A percentile compares a stretch with the other conserved stretches of the same genome.
Conservation (phyloP, 2,888 invertebrate species). For the Platerodrilus igneus region DNA sequence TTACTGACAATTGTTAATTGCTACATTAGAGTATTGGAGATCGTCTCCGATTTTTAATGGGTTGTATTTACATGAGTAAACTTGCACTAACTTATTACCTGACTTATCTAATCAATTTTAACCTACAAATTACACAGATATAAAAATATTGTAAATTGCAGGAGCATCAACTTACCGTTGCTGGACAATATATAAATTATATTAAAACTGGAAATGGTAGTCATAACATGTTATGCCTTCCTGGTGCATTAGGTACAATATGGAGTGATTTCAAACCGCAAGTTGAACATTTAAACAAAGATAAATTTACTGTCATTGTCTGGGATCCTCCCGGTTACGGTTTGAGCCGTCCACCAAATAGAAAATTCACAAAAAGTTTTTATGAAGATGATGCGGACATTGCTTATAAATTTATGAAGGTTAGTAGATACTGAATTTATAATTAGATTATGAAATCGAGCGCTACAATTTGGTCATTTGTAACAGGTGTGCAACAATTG, state of each 20-base stretch:
- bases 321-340: constrained; percentile 91
- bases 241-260: constrained; percentile 76
- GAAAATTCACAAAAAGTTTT: constrained; percentile 67
- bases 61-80: no score
- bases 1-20: no score
- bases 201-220: constrained; percentile 58
- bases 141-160: constrained; percentile 32
- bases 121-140: background rate
- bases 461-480: background rate
- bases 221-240: constrained; percentile 64
- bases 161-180: constrained; percentile 62
- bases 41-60: no score
- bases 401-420: constrained; percentile 70
- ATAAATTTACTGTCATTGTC: constrained; percentile 61
- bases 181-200: constrained; percentile 58
- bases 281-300: constrained; percentile 59
- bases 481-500: no score
- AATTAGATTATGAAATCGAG: background rate
- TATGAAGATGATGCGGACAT: constrained; percentile 69
- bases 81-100: no score
- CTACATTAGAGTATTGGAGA: no score
- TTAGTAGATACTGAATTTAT: no score
- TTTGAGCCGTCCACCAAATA: constrained; percentile 70
- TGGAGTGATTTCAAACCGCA: constrained; percentile 82
- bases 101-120: background rate